A percentile compares a stretch with the other conserved stretches of the same genome.
Evolutionary conservation across 1,140 invertebrate genomes (phyloP).

Genomic region (Euschistus heros): DNA sequence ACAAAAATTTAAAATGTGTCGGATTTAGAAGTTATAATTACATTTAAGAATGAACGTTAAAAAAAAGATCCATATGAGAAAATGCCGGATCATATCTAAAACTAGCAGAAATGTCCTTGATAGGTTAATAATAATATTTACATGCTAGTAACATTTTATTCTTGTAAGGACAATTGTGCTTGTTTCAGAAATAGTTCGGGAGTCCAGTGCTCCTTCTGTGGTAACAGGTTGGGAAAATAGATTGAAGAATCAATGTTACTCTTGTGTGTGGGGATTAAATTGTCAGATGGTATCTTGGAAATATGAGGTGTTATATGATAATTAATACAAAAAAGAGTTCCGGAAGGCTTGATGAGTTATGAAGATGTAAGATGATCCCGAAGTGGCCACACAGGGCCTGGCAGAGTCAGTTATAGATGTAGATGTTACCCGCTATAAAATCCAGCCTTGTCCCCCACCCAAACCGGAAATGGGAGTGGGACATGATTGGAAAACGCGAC

Average conservation of each 20-base stretch:
- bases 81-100: neutral
- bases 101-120: neutral
- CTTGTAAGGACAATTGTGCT: neutral
- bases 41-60: no score
- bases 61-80: no score
- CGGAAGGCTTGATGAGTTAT: no score
- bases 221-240: no score
- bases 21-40: no score
- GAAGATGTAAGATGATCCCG: no score
- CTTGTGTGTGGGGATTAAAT: no score
- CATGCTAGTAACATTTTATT: no score
- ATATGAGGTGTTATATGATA: no score
- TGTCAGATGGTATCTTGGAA: no score
- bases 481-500: conserved; percentile 12
- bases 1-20: neutral
- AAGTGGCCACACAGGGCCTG: neutral
- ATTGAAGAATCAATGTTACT: no score
- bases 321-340: no score
- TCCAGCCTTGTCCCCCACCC: conserved; percentile 1
- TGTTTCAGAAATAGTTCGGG: conserved; percentile 6
- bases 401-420: neutral
- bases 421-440: neutral
- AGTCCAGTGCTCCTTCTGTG: neutral
- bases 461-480: conserved; percentile 16
- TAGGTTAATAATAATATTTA: neutral